Evolutionary conservation across 64 coral and sea anemone species (phyloP), one percentile per base, ranked within the genome.

Genomic region (Pocillopora verrucosa): DNA sequence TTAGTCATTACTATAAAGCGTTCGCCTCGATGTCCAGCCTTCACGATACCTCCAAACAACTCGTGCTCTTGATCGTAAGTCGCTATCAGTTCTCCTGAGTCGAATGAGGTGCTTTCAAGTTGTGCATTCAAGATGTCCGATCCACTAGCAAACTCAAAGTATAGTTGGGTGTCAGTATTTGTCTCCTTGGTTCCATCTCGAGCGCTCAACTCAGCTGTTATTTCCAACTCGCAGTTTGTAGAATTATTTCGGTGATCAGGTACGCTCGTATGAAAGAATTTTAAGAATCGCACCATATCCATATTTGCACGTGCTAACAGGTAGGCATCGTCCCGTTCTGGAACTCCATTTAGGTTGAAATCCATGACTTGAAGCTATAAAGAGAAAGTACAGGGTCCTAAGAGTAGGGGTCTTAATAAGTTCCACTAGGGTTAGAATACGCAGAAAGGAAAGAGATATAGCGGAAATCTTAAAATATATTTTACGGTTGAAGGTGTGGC

Each of bases 271-370:
- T 87, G 88, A 34, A 90, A 36, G 17, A 14, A 58, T 12, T 57
- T 36, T 25, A 87, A 25, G 45, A 94, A 94, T 26, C 82, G 61
- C 24, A 62, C 88, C 86, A 90, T 83, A 65, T 90, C 67, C 26
- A 90, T 36, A 56, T 84, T 72, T 0, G 92, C 92, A 68, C 84
- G 80, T 34, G 82, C 61, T 30, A 90, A 77, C n/a, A 94, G 82
- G 74, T 86, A 86, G 1, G 92, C 92, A 35, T 94, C 92, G 34
- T 81, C 83, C 16, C 87, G 87, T 36, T 90, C 92, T 63, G 90
- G 20, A 34, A 74, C 62, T n/a, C 92, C 83, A 77, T 94, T 90
- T 34, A 70, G 0, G 25, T 86, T 94, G 75, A 94, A 89, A 58
- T 94, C 92, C 92, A 94, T 94, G 37, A 37, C 41, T 9, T 59